Conservation (phyloP, 2,888 invertebrate genomes). For the Drosophila affinis region DNA sequence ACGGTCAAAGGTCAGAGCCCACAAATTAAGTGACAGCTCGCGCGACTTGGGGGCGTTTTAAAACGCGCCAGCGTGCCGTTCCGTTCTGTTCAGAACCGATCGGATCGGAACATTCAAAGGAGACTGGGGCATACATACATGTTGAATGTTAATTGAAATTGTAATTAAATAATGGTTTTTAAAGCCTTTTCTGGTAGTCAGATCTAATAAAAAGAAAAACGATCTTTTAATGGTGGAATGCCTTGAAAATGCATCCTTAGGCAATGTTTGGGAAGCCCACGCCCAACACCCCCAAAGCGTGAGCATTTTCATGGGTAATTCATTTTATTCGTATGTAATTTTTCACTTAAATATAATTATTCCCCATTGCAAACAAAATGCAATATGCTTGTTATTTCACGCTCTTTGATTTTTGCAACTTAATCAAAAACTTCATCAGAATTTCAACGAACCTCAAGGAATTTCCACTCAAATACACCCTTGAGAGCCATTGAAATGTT, state of each 20-base stretch:
- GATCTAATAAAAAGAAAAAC: not conserved
- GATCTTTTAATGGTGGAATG: not conserved
- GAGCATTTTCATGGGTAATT: not conserved
- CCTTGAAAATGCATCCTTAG: not conserved
- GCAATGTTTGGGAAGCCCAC: not conserved
- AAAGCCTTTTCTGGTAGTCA: not conserved
- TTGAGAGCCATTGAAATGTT: not conserved
- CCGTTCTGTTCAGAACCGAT: not conserved
- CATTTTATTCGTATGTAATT: not conserved
- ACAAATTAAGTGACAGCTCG: constrained; percentile 61
- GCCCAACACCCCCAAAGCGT: not conserved
- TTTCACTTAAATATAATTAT: not conserved
- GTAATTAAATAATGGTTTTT: not conserved
- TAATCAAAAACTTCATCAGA: not conserved
- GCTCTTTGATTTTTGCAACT: not conserved
- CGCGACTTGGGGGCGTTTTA: constrained; percentile 45
- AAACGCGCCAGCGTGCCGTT: constrained; percentile 9
- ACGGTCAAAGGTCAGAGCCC: constrained; percentile 69
- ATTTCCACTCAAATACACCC: not conserved
- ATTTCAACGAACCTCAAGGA: not conserved
- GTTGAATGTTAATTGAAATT: not conserved
- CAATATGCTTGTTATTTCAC: not conserved
- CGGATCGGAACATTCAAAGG: not conserved
- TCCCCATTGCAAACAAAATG: not conserved
- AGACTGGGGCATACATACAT: not conserved